Conservation (phyloP, 2,888 invertebrate species). For the Melinaea marsaeus region DNA sequence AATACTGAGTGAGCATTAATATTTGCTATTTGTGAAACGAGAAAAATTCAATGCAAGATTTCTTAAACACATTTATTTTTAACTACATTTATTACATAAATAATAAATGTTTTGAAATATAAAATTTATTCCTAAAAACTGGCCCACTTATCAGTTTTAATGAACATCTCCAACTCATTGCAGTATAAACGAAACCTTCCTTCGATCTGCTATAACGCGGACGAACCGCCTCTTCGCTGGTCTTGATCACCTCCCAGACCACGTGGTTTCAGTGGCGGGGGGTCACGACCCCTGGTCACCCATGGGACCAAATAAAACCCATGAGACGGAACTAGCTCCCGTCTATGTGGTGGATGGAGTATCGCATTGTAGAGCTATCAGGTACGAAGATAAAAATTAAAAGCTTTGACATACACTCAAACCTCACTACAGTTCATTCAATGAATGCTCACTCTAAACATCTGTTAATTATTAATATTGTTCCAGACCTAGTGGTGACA, state of each 20-base stretch:
- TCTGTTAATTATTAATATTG: not conserved
- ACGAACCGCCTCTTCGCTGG: conserved; percentile 68
- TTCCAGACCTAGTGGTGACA: conserved; percentile 40
- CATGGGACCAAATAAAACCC: conserved; percentile 48
- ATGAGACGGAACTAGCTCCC: conserved; percentile 48
- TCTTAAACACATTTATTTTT: too few relatives aligned
- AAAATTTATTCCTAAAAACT: too few relatives aligned
- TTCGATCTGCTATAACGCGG: conserved; percentile 58
- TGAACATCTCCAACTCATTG: not conserved
- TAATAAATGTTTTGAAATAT: too few relatives aligned
- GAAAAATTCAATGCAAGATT: too few relatives aligned
- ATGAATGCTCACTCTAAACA: not conserved
- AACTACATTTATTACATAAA: too few relatives aligned
- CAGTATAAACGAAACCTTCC: conserved; percentile 51
- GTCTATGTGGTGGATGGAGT: conserved; percentile 51
- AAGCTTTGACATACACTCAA: not conserved
- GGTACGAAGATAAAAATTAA: conserved; percentile 33
- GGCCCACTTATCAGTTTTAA: not conserved
- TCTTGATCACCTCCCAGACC: conserved; percentile 48
- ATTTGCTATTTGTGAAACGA: not conserved
- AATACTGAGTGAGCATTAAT: conserved; percentile 46
- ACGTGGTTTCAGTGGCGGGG: conserved; percentile 54
- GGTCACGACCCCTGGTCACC: conserved; percentile 63
- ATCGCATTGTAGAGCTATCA: conserved; percentile 57
- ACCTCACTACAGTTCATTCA: not conserved